phyloP scores from a whole-genome alignment of 2,797 vertebrate species.

The Thaleichthys pacificus region DNA sequence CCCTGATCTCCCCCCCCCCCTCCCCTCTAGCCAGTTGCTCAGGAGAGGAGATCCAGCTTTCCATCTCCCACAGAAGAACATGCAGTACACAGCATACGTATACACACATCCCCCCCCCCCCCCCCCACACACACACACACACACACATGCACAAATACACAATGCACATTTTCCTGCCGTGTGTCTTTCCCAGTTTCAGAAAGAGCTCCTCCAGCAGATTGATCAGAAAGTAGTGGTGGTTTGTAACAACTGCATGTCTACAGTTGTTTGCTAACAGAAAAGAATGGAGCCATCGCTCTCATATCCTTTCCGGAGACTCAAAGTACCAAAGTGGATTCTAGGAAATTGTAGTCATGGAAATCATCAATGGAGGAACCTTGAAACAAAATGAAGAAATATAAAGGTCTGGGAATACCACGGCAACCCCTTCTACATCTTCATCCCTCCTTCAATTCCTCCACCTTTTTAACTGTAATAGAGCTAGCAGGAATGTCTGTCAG shows the following conservation, averaged over 20 bases:
- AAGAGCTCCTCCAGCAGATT: too few relatives aligned
- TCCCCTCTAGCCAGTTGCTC: neutral
- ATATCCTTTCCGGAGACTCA: too few relatives aligned
- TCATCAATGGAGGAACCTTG: too few relatives aligned
- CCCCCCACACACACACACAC: neutral
- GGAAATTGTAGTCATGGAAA: too few relatives aligned
- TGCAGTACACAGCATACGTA: neutral
- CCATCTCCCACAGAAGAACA: neutral
- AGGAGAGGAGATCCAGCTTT: conserved; percentile 12
- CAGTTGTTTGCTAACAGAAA: neutral
- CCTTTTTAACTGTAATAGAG: too few relatives aligned
- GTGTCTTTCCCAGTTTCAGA: too few relatives aligned
- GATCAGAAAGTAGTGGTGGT: too few relatives aligned
- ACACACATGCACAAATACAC: neutral
- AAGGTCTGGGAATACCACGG: too few relatives aligned
- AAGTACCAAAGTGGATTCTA: too few relatives aligned
- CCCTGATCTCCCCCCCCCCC: conserved; percentile 23
- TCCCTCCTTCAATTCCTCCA: neutral
- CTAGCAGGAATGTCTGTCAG: neutral
- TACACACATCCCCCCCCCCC: neutral
- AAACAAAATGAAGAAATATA: too few relatives aligned
- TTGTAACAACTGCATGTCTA: neutral
- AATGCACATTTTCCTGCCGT: neutral
- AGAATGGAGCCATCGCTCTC: too few relatives aligned
- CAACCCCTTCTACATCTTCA: neutral